Evolutionary conservation across 2,113 vertebrate species (phyloP).

Genomic region (Halcyon senegalensis): DNA sequence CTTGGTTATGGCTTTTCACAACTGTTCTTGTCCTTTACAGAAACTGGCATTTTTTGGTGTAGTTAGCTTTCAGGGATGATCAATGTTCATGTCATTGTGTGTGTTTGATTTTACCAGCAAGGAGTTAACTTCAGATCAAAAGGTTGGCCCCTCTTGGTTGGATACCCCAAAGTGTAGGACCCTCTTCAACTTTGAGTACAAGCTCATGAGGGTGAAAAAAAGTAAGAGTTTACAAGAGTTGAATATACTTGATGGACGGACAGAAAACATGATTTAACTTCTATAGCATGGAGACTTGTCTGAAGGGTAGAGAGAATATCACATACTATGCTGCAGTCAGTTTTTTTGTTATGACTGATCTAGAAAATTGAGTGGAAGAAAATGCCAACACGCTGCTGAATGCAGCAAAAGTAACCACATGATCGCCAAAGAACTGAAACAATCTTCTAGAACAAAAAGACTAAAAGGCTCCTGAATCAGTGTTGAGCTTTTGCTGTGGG

Average conservation of each 20-base stretch:
- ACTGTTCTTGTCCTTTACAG: not conserved
- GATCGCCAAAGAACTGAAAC: not conserved
- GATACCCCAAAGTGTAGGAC: not conserved
- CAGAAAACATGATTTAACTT: not conserved
- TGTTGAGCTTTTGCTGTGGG: not conserved
- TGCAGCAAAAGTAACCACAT: not conserved
- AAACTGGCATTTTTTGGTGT: not conserved
- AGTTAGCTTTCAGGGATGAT: not conserved
- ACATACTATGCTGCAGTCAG: not conserved
- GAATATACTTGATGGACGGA: not conserved
- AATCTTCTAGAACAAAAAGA: not conserved
- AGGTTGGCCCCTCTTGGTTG: not conserved
- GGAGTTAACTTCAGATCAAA: not conserved
- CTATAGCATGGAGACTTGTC: not conserved
- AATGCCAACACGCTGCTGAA: not conserved
- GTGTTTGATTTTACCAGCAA: not conserved
- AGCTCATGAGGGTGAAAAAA: not conserved
- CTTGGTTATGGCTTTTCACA: not conserved
- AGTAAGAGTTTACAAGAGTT: not conserved
- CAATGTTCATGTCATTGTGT: not conserved
- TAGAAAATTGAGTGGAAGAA: not conserved
- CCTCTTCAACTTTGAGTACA: not conserved
- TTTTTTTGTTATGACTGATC: not conserved
- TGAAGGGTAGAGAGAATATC: not conserved
- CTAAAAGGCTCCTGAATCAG: not conserved